Evolutionary conservation across 2,113 vertebrate genomes (phyloP), one percentile per base, ranked within the genome.

Genomic region (Zosterops hypoxanthus): DNA sequence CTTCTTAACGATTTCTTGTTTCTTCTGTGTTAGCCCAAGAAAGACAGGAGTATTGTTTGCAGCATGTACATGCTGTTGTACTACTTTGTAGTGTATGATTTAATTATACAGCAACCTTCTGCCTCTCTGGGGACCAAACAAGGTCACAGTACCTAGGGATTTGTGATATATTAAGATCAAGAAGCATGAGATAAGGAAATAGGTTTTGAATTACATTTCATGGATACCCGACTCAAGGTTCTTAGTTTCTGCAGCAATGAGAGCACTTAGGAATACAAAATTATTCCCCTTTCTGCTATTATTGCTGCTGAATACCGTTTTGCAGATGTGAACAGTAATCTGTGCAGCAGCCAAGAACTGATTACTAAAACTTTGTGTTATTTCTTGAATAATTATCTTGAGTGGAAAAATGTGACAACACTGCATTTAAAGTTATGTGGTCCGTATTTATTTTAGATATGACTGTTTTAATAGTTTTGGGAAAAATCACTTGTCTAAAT

Each of bases 1-100:
- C 11, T 96, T 64, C 52, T 47, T 60, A 52, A 60, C 9, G 9
- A 49, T 77, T 46, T 93, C 92, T 63, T 72, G 42, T 80, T 86
- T 76, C n/a, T 68, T 87, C 42, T 93, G 39, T 83, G 76, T 47
- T 76, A 50, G 55, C 66, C 57, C 64, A 53, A 50, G 93, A 85
- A 94, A 83, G 50, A 65, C 25, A 65, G n/a, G 69, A 19, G 55
- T 7, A 11, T 49, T 94, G 46, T 78, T 91, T 75, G 36, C 61
- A 82, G n/a, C 24, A 9, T 75, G 68, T 90, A 46, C 71, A 53
- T 92, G 92, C 83, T 17, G 39, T 93, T 95, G 42, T 82, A 78
- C 91, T 96, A 70, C 83, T 92, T 96, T 90, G 88, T 52, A 80
- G 85, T 57, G 50, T 90, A 31, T 94, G 57, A 90, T 95, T 89